Evolutionary conservation across 2,113 vertebrate genomes (phyloP), one percentile per base, ranked within the genome.

Genomic region (Cyanocitta stelleri): DNA sequence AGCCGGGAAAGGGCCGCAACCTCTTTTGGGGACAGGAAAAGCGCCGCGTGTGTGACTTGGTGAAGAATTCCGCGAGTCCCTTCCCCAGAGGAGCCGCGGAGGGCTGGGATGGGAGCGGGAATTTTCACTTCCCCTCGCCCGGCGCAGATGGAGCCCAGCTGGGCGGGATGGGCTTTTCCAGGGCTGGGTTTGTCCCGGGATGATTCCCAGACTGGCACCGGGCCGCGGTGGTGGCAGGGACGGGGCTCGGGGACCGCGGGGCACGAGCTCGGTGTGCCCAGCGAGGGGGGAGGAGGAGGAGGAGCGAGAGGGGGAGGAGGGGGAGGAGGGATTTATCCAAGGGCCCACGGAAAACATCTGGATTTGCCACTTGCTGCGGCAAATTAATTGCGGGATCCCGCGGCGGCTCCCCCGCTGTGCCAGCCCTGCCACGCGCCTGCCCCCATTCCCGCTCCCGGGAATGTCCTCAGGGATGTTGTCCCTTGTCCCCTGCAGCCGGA

Each of bases 61-160:
- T 8, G 29, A 30, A 9, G 48, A 74, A 77, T 63, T 49, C 58
- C 39, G 22, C 5, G n/a, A 69, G 56, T 23, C n/a, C n/a, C 33
- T 2, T 19, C 75, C 90, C 93, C 95, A 90, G 87, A 96, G 95
- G 86, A 85, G 64, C 79, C 4, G 32, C 75, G 14, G 66, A 64
- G 78, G 66, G 67, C 11, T 49, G 12, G 54, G 46, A 19, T 9
- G 66, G 79, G 89, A 93, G 91, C 78, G 66, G 96, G 12, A 46
- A 94, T 89, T 97, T 97, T 81, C 95, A 73, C 81, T 97, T 93
- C 94, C 96, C 95, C 97, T 61, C 9, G 7, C 68, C 79, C 2
- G 2, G 0, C 17, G 56, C 95, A 92, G 95, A 81, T 89, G 96
- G 71, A 61, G 85, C 90, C 51, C 95, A 92, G 89, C 95, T 90